A percentile compares a stretch with the other conserved stretches of the same genome.
Conservation (phyloP, 2,888 invertebrate species). For the Sympetrum striolatum region DNA sequence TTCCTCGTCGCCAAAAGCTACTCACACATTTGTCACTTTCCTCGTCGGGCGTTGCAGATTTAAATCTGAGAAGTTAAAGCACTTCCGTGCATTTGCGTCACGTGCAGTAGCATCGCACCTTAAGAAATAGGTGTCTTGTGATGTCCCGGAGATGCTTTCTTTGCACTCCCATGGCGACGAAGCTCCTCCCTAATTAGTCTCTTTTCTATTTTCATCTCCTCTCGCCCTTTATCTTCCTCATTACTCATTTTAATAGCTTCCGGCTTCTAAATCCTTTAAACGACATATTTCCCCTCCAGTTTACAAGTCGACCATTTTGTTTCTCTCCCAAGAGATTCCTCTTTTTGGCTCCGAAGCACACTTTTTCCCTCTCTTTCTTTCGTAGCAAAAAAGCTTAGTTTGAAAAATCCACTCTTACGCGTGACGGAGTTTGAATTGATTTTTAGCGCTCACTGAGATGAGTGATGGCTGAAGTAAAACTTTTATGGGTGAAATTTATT, state of each 20-base stretch:
- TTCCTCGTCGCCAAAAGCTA: neutral
- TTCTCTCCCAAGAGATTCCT: neutral
- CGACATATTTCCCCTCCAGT: neutral
- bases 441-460: neutral
- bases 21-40: neutral
- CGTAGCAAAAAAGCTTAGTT: too few relatives aligned
- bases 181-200: neutral
- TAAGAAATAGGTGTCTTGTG: neutral
- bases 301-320: neutral
- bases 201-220: neutral
- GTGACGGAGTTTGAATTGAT: neutral
- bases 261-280: neutral
- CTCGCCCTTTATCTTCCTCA: neutral
- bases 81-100: too few relatives aligned
- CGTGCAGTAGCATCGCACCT: too few relatives aligned
- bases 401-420: neutral
- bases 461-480: neutral
- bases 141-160: neutral
- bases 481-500: too few relatives aligned
- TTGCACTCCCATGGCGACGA: neutral
- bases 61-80: neutral
- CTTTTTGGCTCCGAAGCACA: neutral
- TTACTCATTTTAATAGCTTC: neutral
- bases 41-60: neutral
- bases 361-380: neutral